Evolutionary conservation across 1,140 invertebrate genomes (phyloP).

Genomic region (Heliconius eleuchia): DNA sequence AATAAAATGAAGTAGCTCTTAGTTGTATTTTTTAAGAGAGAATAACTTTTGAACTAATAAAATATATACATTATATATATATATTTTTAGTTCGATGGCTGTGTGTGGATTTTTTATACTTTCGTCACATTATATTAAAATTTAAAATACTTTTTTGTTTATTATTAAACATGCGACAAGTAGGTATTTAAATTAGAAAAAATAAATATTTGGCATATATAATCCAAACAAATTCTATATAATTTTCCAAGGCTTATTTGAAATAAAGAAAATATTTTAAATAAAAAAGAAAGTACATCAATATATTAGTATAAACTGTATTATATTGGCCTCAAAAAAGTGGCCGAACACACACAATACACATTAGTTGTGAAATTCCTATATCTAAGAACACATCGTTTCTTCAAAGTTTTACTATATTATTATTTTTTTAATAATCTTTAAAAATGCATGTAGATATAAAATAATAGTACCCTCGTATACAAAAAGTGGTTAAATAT

Average conservation of each 20-base stretch:
- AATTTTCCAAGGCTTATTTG: not conserved
- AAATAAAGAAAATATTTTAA: too few species aligned
- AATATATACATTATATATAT: too few species aligned
- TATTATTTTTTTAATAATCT: not conserved
- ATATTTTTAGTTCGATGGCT: too few species aligned
- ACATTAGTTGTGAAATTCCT: conserved; percentile 49
- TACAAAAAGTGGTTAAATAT: not conserved
- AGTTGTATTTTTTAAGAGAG: too few species aligned
- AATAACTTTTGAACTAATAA: too few species aligned
- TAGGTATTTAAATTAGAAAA: too few species aligned
- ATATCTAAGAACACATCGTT: conserved; percentile 51
- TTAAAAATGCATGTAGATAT: not conserved
- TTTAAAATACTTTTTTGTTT: not conserved
- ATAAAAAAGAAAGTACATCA: too few species aligned
- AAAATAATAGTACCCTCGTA: not conserved
- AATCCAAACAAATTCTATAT: not conserved
- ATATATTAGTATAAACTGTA: not conserved
- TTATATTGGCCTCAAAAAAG: not conserved
- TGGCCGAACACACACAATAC: conserved; percentile 18
- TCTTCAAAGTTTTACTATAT: conserved; percentile 30
- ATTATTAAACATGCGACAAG: not conserved
- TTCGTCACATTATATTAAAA: too few species aligned
- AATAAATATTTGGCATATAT: too few species aligned
- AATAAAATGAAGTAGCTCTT: too few species aligned
- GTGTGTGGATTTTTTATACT: too few species aligned